Percentiles rank a stretch among this genome's conserved stretches.
Evolutionary conservation across 2,797 vertebrate genomes (phyloP).

Genomic region (Selene dorsalis): DNA sequence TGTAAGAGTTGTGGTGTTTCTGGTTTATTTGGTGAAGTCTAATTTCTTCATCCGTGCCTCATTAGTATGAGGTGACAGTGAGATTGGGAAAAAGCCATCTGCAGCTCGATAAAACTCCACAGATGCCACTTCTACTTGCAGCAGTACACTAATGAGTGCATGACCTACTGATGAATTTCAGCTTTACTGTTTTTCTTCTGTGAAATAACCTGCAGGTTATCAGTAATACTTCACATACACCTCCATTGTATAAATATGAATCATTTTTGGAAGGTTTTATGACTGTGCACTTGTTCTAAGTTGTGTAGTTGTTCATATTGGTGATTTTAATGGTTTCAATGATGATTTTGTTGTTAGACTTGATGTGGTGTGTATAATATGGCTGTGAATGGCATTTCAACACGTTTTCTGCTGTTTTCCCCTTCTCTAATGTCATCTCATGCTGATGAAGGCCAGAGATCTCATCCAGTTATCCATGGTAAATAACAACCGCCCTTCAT

Average conservation of each 20-base stretch:
- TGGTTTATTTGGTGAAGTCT: conserved; percentile 59
- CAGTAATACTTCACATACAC: conserved; percentile 18
- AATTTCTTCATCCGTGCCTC: conserved; percentile 69
- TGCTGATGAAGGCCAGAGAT: conserved; percentile 87
- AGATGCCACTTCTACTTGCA: conserved; percentile 56
- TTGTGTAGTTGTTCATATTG: conserved; percentile 38
- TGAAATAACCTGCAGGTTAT: conserved; percentile 23
- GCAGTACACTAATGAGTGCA: conserved; percentile 45
- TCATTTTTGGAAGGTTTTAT: conserved; percentile 43
- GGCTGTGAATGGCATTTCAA: conserved; percentile 77
- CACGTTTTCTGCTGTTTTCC: conserved; percentile 81
- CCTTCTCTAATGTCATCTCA: conserved; percentile 83
- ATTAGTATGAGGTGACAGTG: conserved; percentile 76
- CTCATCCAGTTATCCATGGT: conserved; percentile 87
- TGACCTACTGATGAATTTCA: conserved; percentile 42
- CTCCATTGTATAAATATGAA: conserved; percentile 35
- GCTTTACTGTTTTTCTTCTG: conserved; percentile 7
- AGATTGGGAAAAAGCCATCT: conserved; percentile 71
- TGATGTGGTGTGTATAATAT: conserved; percentile 65
- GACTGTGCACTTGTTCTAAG: conserved; percentile 50
- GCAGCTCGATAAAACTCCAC: conserved; percentile 47
- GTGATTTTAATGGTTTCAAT: conserved; percentile 40
- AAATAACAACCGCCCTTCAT: conserved; percentile 81
- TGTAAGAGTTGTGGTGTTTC: conserved; percentile 40
- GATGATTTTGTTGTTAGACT: conserved; percentile 52